Evolutionary conservation across 2,888 invertebrate species (phyloP).

Genomic region (Neoascia interrupta): DNA sequence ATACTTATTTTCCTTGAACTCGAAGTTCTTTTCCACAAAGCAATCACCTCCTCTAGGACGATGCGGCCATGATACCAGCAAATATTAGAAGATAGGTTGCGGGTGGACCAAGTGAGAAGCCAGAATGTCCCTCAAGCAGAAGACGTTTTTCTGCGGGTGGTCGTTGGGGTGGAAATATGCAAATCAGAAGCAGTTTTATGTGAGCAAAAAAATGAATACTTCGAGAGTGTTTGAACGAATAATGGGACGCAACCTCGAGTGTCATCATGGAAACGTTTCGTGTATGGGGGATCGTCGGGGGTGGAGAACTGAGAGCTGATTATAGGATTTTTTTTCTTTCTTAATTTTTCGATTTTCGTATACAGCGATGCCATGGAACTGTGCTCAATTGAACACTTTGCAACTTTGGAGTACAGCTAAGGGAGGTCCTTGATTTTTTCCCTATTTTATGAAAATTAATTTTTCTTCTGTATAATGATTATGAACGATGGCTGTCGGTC

Average conservation of each 20-base stretch:
- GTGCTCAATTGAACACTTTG: conserved; percentile 41
- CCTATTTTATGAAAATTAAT: too few relatives aligned
- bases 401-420: conserved; percentile 1
- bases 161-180: conserved; percentile 42
- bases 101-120: conserved; percentile 19
- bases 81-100: conserved; percentile 3
- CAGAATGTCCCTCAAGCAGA: conserved; percentile 8
- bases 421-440: conserved; percentile 2
- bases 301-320: conserved; percentile 30
- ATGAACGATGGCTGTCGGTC: neutral
- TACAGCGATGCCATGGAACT: conserved; percentile 44
- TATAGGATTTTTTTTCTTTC: conserved; percentile 47
- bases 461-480: conserved; percentile 11
- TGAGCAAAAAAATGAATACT: conserved; percentile 44
- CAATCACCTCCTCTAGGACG: neutral
- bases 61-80: conserved; percentile 9
- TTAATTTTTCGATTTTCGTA: conserved; percentile 39
- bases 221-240: conserved; percentile 50
- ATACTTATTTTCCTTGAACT: conserved; percentile 11
- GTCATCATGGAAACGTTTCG: conserved; percentile 4
- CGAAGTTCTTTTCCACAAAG: conserved; percentile 24
- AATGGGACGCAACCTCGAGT: conserved; percentile 40
- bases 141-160: conserved; percentile 6
- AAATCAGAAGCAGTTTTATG: conserved; percentile 46
- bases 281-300: neutral